phyloP scores from a whole-genome alignment of 2,888 invertebrate genomes.

The Bembecia ichneumoniformis region DNA sequence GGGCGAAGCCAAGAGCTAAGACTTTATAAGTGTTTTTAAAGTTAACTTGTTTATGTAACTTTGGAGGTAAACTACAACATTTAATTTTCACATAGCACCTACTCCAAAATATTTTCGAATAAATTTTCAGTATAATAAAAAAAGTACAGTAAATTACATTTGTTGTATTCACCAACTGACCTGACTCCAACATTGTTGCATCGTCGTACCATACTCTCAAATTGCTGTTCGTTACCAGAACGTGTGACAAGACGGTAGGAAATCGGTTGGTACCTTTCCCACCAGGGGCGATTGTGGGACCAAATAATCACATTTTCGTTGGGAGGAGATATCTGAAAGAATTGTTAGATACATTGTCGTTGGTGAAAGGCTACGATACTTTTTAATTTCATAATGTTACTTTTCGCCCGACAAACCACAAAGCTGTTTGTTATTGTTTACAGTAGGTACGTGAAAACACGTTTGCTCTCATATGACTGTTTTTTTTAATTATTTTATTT shows the following conservation, averaged over 20 bases:
- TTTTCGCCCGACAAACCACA: neutral
- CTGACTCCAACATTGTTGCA: conserved; percentile 86
- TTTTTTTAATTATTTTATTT: too few relatives aligned
- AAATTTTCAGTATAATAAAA: neutral
- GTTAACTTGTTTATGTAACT: too few relatives aligned
- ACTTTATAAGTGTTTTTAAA: too few relatives aligned
- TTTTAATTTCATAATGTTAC: conserved; percentile 4
- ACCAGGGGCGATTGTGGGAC: conserved; percentile 81
- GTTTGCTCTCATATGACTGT: too few relatives aligned
- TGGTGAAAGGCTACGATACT: conserved; percentile 3
- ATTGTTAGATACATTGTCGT: neutral
- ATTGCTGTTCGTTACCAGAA: conserved; percentile 82
- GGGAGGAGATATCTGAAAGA: conserved; percentile 78
- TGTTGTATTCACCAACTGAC: conserved; percentile 34
- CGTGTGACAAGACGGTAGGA: conserved; percentile 83
- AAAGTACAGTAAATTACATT: neutral
- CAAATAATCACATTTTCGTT: conserved; percentile 78
- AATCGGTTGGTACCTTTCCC: conserved; percentile 90
- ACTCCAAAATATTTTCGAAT: too few relatives aligned
- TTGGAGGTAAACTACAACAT: too few relatives aligned
- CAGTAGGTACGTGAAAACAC: too few relatives aligned
- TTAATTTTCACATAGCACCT: too few relatives aligned
- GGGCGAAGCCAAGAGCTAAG: too few relatives aligned
- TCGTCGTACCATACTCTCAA: conserved; percentile 81
- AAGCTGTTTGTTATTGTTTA: too few relatives aligned